phyloP scores from a whole-genome alignment of 2,113 vertebrate genomes.

The Ornithorhynchus anatinus region DNA sequence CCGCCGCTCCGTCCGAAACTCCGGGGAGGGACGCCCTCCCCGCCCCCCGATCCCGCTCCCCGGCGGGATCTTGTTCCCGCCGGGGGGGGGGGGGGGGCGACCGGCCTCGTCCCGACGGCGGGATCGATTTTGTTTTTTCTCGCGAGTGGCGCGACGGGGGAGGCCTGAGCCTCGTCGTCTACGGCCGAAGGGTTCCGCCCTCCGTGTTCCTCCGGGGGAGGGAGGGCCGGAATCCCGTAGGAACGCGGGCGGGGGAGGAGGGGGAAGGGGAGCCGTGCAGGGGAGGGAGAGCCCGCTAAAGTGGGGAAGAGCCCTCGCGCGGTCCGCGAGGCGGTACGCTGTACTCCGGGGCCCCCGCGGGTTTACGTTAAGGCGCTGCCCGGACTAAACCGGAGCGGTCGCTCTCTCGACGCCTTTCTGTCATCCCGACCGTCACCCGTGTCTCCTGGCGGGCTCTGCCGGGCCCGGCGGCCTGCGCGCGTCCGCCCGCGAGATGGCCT shows the following conservation, averaged over 20 bases:
- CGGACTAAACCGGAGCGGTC: slow-evolving; percentile 69
- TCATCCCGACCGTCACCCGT: slow-evolving; percentile 74
- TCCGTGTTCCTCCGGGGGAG: neutral
- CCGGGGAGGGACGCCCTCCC: neutral
- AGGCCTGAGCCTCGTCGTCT: too few relatives aligned
- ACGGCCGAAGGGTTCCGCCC: neutral
- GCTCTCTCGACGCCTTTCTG: slow-evolving; percentile 71
- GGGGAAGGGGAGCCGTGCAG: neutral
- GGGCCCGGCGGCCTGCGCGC: slow-evolving; percentile 63
- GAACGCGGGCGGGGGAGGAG: neutral
- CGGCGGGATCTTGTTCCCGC: slow-evolving; percentile 14
- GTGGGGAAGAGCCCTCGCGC: slow-evolving; percentile 44
- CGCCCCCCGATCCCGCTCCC: neutral
- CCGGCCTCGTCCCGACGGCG: neutral
- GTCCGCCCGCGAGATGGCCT: slow-evolving; percentile 67
- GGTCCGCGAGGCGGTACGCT: slow-evolving; percentile 51
- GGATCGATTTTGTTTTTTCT: neutral
- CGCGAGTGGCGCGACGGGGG: too few relatives aligned
- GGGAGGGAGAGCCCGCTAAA: slow-evolving; percentile 15
- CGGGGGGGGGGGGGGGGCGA: neutral
- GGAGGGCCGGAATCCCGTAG: neutral
- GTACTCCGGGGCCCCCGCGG: slow-evolving; percentile 63
- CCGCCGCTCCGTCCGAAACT: neutral
- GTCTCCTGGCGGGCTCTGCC: slow-evolving; percentile 69
- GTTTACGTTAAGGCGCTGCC: slow-evolving; percentile 70